Conservation (phyloP, 1,140 invertebrate genomes). For the Nephotettix cincticeps region DNA sequence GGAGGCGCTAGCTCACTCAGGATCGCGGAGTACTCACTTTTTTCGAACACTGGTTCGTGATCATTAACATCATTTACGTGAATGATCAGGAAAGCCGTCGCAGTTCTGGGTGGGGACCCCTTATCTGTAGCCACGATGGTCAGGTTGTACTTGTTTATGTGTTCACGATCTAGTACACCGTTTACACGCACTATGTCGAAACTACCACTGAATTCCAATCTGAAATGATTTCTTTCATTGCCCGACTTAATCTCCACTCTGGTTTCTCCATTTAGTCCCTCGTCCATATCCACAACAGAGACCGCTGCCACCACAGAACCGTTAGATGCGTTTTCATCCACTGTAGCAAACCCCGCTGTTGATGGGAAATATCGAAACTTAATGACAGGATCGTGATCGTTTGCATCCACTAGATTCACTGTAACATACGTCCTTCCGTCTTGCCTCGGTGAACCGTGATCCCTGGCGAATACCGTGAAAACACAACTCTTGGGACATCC, state of each 20-base stretch:
- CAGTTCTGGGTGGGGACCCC: conserved; percentile 79
- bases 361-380: conserved; percentile 86
- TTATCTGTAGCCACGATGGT: conserved; percentile 88
- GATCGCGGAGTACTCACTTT: conserved; percentile 86
- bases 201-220: conserved; percentile 76
- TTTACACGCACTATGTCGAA: conserved; percentile 92
- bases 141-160: conserved; percentile 88
- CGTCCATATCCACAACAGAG: conserved; percentile 88
- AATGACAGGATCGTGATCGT: conserved; percentile 90
- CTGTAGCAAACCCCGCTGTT: conserved; percentile 79
- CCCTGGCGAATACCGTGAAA: conserved; percentile 89
- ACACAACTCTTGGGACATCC: conserved; percentile 87
- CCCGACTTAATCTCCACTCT: conserved; percentile 79
- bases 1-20: conserved; percentile 83
- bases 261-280: conserved; percentile 87
- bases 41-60: conserved; percentile 91
- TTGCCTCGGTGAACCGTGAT: conserved; percentile 86
- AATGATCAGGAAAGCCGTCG: conserved; percentile 83
- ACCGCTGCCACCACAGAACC: conserved; percentile 90
- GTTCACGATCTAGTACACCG: conserved; percentile 87
- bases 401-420: conserved; percentile 86
- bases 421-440: conserved; percentile 93
- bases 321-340: conserved; percentile 90
- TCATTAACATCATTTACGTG: conserved; percentile 95
- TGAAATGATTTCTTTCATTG: conserved; percentile 89